These are phyloP conservation scores for Cataglyphis altisquamis DNA, from an alignment of 2,888 invertebrate genomes.

Conservation along the genomic window DNA sequence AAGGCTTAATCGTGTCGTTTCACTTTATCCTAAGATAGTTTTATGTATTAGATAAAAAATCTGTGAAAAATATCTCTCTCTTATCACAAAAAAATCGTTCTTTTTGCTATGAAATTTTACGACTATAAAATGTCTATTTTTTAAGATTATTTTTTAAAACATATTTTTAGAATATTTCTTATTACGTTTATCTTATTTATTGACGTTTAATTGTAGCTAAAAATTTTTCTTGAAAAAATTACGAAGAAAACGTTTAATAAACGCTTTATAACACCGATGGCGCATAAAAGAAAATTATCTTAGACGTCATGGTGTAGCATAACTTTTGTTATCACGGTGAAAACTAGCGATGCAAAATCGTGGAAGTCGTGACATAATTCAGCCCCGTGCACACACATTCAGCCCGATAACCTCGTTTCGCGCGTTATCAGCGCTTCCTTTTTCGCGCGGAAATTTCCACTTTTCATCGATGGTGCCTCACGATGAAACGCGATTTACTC, in stretches of 20 bases:
- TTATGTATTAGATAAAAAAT: not conserved
- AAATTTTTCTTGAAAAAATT: slow-evolving; percentile 7
- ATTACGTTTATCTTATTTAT: not conserved
- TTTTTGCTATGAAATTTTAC: slow-evolving; percentile 4
- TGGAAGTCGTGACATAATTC: slow-evolving; percentile 43
- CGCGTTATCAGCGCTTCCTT: slow-evolving; percentile 63
- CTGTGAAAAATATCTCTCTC: not conserved
- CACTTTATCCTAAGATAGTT: not conserved
- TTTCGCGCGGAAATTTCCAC: slow-evolving; percentile 59
- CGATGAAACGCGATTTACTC: slow-evolving; percentile 63
- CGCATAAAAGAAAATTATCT: slow-evolving; percentile 34
- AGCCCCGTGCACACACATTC: slow-evolving; percentile 35
- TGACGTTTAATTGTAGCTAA: not conserved
- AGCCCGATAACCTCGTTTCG: slow-evolving; percentile 57
- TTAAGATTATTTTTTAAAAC: not conserved
- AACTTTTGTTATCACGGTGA: slow-evolving; percentile 49
- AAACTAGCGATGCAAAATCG: slow-evolving; percentile 44
- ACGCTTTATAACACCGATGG: not conserved
- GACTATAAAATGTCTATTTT: not conserved
- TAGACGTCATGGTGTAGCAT: not conserved
- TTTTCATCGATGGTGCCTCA: slow-evolving; percentile 54
- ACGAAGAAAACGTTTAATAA: slow-evolving; percentile 13
- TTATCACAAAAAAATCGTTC: not conserved
- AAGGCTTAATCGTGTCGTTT: slow-evolving; percentile 53
- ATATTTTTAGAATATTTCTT: not conserved